phyloP scores from a whole-genome alignment of 1,140 invertebrate genomes.

The Charaxes varanes region DNA sequence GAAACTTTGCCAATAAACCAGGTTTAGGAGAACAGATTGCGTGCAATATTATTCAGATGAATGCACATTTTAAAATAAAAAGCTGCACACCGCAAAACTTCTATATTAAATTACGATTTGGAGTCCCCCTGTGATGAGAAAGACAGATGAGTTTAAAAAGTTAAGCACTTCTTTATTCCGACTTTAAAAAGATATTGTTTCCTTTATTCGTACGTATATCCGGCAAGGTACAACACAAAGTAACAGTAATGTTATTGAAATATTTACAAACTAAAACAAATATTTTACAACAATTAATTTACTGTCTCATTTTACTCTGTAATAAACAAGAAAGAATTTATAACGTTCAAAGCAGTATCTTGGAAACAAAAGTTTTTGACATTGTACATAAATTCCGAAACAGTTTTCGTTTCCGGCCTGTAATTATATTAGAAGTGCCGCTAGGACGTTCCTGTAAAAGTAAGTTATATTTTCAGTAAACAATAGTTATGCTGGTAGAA shows the following conservation, averaged over 20 bases:
- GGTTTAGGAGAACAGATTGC: background rate
- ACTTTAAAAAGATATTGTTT: constrained; percentile 1
- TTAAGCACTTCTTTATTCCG: constrained; percentile 1
- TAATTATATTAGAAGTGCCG: constrained; percentile 7
- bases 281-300: no score
- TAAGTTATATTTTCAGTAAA: constrained; percentile 3
- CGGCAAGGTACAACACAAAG: no score
- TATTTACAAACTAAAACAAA: no score
- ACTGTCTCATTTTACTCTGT: no score
- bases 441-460: constrained; percentile 3
- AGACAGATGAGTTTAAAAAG: no score
- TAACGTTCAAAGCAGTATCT: background rate
- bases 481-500: no score
- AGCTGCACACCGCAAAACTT: constrained; percentile 1
- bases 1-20: constrained; percentile 2
- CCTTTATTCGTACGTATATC: no score
- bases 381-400: constrained; percentile 1
- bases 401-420: constrained; percentile 2
- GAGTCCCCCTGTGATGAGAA: no score
- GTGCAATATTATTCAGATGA: constrained; percentile 4
- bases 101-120: constrained; percentile 3
- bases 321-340: no score
- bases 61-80: constrained; percentile 4
- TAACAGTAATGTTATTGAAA: no score
- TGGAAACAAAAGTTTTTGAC: constrained; percentile 3